phyloP scores from a whole-genome alignment of 2,797 vertebrate species.

The Toxotes lorentzi region DNA sequence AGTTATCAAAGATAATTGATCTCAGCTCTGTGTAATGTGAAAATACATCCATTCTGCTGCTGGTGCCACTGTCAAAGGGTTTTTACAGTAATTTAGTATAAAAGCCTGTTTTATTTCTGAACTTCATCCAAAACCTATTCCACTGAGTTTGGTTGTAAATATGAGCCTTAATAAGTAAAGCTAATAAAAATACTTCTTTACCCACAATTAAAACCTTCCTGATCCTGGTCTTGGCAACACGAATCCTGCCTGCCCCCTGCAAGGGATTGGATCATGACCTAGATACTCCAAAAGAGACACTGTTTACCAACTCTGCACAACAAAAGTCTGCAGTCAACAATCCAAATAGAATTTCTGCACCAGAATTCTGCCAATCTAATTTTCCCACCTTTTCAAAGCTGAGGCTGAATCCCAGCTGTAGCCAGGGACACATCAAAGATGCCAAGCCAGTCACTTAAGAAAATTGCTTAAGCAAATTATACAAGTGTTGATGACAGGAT shows the following conservation, averaged over 20 bases:
- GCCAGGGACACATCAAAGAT: constrained; percentile 64
- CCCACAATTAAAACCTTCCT: constrained; percentile 27
- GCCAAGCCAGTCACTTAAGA: constrained; percentile 42
- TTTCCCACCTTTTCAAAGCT: constrained; percentile 28
- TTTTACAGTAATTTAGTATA: constrained; percentile 39
- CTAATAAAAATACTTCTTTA: constrained; percentile 37
- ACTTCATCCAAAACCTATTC: constrained; percentile 31
- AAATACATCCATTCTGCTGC: constrained; percentile 48
- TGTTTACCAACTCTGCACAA: constrained; percentile 41
- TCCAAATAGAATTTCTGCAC: constrained; percentile 21
- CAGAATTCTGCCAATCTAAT: constrained; percentile 25
- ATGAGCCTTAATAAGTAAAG: constrained; percentile 26
- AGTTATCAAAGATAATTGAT: constrained; percentile 62
- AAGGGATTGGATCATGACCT: constrained; percentile 50
- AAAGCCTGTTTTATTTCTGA: constrained; percentile 37
- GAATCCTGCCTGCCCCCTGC: constrained; percentile 7
- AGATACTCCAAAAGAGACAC: constrained; percentile 36
- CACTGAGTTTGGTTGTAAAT: constrained; percentile 19
- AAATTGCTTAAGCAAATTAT: constrained; percentile 53
- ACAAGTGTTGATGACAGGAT: constrained; percentile 61
- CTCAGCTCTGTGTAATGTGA: constrained; percentile 43
- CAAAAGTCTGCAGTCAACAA: constrained; percentile 39
- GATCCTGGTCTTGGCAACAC: constrained; percentile 32
- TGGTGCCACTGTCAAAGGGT: constrained; percentile 54
- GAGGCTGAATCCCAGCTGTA: constrained; percentile 51